Evolutionary conservation across 1,140 invertebrate species (phyloP), one percentile per base, ranked within the genome.

Genomic region (Chlorops oryzae): DNA sequence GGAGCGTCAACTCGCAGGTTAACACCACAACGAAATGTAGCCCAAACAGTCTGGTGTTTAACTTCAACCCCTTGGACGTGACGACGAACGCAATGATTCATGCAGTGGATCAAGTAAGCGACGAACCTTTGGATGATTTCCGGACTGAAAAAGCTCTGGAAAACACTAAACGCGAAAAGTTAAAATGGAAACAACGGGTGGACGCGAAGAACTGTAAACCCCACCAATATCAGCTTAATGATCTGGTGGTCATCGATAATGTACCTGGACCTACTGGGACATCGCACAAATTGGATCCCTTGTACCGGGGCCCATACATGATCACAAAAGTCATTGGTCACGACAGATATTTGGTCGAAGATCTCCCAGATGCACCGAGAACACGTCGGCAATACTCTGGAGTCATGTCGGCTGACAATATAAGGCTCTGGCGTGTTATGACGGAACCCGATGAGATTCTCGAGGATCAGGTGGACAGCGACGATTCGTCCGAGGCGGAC

Each of bases 261-360:
- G 44, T 48, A 13, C 48, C 51, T 17, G 51, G 24, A 6, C 52
- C 57, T n/a, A 35, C 51, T 13, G 59, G 56, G 20, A 47, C 40
- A 12, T 50, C 37, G 22, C 47, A 45, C 40, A 64, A 64, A 52
- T 35, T 57, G 9, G 44, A 56, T 24, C 55, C 56, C 12, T 47
- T 56, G 48, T 62, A 51, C 40, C 47, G 47, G 22, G 59, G 59
- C 3, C 61, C 59, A 9, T 65, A 62, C 25, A 23, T 24, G 38
- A 47, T 63, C 10, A 24, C 24, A 22, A 24, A n/a, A 15, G 47
- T 23, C 3, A 7, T 49, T 3, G 25, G 48, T 5, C 46, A 57
- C 25, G 48, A 54, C 39, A 42, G 55, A 3, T 54, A 57, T 28
- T n/a, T 57, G 3, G 37, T 55, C 3, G 25, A 42, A 22, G 54